Percentiles rank a stretch among this genome's conserved stretches.
These are phyloP conservation scores for Rhea pennata DNA, from an alignment of 2,113 vertebrate species.

Conservation along the genomic window DNA sequence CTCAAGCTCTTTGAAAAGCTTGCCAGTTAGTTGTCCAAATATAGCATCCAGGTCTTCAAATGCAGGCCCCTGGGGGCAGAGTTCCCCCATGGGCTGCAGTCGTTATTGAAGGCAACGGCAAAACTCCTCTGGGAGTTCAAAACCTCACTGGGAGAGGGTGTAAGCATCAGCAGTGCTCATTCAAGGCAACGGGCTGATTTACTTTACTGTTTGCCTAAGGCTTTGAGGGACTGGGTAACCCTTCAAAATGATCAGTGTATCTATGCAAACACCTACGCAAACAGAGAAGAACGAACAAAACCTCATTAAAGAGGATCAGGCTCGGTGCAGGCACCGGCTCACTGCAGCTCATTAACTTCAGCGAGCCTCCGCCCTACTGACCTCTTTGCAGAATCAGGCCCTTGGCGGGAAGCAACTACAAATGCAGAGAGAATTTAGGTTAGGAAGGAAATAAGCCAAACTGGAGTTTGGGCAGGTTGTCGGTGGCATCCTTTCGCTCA, in stretches of 20 bases:
- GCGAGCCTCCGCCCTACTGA: background rate
- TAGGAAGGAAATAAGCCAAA: background rate
- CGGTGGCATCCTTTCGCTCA: accelerated
- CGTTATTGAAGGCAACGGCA: background rate
- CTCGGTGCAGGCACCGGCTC: accelerated
- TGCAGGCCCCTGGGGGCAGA: accelerated
- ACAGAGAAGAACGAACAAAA: background rate
- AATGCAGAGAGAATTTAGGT: background rate
- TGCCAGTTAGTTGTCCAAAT: background rate
- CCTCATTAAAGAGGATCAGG: background rate
- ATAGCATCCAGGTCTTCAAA: background rate
- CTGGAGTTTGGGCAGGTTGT: background rate
- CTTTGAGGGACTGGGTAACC: background rate
- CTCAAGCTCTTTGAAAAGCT: background rate
- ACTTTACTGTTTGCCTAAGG: background rate
- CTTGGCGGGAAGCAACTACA: background rate
- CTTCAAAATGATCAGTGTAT: background rate
- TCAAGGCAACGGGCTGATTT: background rate
- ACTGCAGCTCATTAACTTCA: background rate
- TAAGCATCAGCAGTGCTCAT: background rate
- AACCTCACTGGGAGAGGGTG: background rate
- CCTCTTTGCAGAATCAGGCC: background rate
- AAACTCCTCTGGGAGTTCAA: background rate
- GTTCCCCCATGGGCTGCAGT: accelerated
- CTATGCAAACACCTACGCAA: background rate